Evolutionary conservation across 1,140 invertebrate species (phyloP), one percentile per base, ranked within the genome.

Genomic region (Rhysida immarginata): DNA sequence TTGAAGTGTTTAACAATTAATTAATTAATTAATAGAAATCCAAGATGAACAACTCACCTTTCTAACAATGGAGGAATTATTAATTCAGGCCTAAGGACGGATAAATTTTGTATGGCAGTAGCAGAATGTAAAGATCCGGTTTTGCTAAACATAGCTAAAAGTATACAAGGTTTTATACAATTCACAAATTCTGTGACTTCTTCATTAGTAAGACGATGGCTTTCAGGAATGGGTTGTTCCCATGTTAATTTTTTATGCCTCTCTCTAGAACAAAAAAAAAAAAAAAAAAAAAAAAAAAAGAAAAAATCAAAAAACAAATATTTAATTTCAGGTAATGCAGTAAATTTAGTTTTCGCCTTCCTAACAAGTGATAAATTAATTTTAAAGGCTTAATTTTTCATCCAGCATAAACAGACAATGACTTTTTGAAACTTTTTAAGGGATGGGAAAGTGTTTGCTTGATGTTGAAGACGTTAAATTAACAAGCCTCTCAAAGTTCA

Each of bases 111-210:
- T 3, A 94, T 71, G 0, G 85, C 81, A 8, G 76, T 68, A 3
- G 76, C 79, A 26, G 83, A 76, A 61, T 85, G 80, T 18, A 75
- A 71, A 16, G 76, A 70, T 5, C 81, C 81, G 53, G 75, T 72
- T 64, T 84, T 82, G 48, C 80, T 82, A 69, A 88, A 93, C 68
- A 94, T 84, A 1, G 85, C 80, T 46, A 77, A 73, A 57, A 85
- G 74, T 1, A 81, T 76, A 14, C 82, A 75, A 24, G 83, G 80
- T 50, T 82, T 73, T 53, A 89, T 71, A 58, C 67, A 70, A 24
- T 81, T 78, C 0, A 96, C 89, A 71, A 96, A 95, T 53, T 78
- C 73, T 23, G 85, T 85, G 16, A 96, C 80, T 60, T 92, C 84
- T 29, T 76, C 74, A 49, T 96, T 85, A 0, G 82, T 84, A 11